Conservation (phyloP, 2,888 invertebrate genomes). For the Ectropis crepuscularia region DNA sequence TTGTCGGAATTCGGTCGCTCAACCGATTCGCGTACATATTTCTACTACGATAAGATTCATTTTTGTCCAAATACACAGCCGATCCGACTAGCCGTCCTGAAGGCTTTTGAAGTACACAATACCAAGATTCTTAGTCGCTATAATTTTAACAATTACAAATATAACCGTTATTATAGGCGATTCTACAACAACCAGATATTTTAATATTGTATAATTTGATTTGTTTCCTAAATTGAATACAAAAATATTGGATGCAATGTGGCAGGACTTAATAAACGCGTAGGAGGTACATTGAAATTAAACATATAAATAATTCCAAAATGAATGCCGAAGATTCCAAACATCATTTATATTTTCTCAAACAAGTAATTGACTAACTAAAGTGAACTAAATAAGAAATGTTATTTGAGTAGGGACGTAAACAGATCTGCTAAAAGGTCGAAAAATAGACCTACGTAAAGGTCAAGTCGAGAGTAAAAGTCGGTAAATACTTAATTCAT, state of each 20-base stretch:
- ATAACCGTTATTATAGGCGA: conserved; percentile 35
- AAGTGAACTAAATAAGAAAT: background rate
- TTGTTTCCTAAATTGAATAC: conserved; percentile 1
- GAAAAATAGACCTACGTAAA: conserved; percentile 10
- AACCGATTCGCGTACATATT: conserved; percentile 35
- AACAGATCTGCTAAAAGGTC: conserved; percentile 17
- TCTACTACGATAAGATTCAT: conserved; percentile 25
- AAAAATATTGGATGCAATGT: conserved; percentile 5
- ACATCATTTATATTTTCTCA: background rate
- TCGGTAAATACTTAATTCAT: conserved; percentile 23
- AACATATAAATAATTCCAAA: too few species aligned
- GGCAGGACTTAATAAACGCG: background rate
- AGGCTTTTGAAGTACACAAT: conserved; percentile 69
- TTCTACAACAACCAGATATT: conserved; percentile 30
- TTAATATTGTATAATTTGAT: conserved; percentile 12
- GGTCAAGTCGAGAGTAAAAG: conserved; percentile 5
- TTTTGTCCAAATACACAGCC: conserved; percentile 47
- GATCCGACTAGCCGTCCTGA: conserved; percentile 77
- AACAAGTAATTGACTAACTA: background rate
- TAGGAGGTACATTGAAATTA: too few species aligned
- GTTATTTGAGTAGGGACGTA: background rate
- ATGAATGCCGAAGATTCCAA: too few species aligned
- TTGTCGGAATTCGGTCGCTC: conserved; percentile 65
- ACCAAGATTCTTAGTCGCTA: conserved; percentile 75
- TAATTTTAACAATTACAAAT: conserved; percentile 71